Percentiles rank a stretch among this genome's conserved stretches.
Conservation (phyloP, 2,888 invertebrate species). For the Iselma pallidipennis region DNA sequence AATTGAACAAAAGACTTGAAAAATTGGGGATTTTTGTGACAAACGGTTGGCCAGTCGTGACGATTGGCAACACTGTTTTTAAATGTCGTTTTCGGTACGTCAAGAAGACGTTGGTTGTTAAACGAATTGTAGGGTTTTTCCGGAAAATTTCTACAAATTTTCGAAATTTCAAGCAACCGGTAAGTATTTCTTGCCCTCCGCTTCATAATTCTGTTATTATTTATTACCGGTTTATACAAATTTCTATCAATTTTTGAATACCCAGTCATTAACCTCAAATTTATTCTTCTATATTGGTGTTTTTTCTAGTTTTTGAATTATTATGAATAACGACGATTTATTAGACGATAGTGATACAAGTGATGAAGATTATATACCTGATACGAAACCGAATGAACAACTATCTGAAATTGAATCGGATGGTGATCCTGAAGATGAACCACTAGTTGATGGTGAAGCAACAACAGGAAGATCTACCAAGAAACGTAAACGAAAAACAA, state of each 20-base stretch:
- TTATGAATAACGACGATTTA: conserved; percentile 52
- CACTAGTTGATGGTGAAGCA: conserved; percentile 60
- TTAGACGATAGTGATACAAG: conserved; percentile 73
- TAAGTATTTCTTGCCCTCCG: not conserved
- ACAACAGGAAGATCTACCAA: conserved; percentile 32
- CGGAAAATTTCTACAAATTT: not conserved
- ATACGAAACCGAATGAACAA: conserved; percentile 61
- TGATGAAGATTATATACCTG: conserved; percentile 78
- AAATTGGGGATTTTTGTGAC: too few species aligned
- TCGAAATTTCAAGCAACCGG: not conserved
- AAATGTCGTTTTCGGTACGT: not conserved
- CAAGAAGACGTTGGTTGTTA: not conserved
- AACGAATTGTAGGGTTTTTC: not conserved
- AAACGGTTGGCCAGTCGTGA: too few species aligned
- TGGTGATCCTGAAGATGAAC: conserved; percentile 66
- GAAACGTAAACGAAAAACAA: conserved; percentile 41
- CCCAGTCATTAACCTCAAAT: not conserved
- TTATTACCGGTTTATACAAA: not conserved
- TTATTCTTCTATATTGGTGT: not conserved
- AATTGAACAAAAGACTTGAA: too few species aligned
- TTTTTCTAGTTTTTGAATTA: not conserved
- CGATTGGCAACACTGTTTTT: not conserved
- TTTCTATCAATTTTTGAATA: not conserved
- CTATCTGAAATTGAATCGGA: conserved; percentile 71
- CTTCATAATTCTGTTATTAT: not conserved